Evolutionary conservation across 37 sponge, comb jelly and placozoan genomes (phyloP).

Genomic region (Geodia barretti): DNA sequence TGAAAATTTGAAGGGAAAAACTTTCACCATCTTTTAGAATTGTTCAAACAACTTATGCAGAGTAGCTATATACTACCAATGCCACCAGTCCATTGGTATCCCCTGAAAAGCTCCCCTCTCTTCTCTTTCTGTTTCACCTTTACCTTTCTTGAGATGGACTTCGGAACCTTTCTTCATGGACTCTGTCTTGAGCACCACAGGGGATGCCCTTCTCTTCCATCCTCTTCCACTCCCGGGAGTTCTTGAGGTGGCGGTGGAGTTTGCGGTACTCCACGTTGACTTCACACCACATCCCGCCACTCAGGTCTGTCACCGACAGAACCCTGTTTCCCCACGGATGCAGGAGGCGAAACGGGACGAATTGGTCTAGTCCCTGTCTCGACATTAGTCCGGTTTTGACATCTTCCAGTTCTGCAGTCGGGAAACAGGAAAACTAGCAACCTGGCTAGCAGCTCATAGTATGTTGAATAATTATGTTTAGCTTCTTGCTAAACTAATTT

Average conservation of each 20-base stretch:
- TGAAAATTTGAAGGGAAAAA: background rate
- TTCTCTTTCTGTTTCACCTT: no score
- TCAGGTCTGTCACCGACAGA: conserved; percentile 35
- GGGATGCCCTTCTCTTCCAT: conserved; percentile 10
- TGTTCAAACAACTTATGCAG: no score
- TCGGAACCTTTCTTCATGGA: conserved; percentile 34
- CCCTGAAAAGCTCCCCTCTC: no score
- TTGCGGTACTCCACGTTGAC: conserved; percentile 56
- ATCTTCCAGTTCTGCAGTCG: conserved; percentile 41
- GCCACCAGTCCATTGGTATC: no score
- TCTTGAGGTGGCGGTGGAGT: conserved; percentile 40
- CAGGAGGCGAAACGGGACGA: conserved; percentile 26
- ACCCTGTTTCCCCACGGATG: conserved; percentile 2
- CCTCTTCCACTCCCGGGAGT: conserved; percentile 36
- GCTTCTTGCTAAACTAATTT: no score
- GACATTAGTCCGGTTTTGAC: conserved; percentile 20
- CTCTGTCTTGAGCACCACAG: conserved; percentile 21
- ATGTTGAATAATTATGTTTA: no score
- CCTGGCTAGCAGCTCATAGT: no score
- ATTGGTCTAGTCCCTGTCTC: conserved; percentile 13
- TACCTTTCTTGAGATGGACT: conserved; percentile 51
- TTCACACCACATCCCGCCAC: conserved; percentile 58
- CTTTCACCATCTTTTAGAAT: background rate
- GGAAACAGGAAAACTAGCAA: no score
- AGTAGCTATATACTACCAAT: no score